These are phyloP conservation scores for Drosophila birchii DNA, from an alignment of 2,888 invertebrate genomes.

Conservation along the genomic window DNA sequence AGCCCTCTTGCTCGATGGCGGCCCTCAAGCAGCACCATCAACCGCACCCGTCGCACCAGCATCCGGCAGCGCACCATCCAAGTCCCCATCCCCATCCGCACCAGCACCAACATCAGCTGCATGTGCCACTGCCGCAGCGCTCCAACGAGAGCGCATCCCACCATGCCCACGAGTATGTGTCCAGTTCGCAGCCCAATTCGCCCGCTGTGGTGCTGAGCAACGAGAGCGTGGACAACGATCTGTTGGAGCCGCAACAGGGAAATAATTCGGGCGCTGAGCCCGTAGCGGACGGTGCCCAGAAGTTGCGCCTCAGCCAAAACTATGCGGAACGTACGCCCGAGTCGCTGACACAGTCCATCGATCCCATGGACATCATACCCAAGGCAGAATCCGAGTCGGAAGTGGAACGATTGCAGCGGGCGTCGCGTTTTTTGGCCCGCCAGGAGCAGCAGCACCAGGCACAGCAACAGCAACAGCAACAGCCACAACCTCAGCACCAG, in stretches of 20 bases:
- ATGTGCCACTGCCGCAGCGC: slow-evolving; percentile 74
- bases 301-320: slow-evolving; percentile 56
- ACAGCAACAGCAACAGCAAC: slow-evolving; percentile 61
- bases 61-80: slow-evolving; percentile 30
- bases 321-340: slow-evolving; percentile 74
- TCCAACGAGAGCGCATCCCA: slow-evolving; percentile 68
- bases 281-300: slow-evolving; percentile 54
- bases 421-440: slow-evolving; percentile 62
- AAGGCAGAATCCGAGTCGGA: slow-evolving; percentile 76
- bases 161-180: slow-evolving; percentile 61
- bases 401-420: slow-evolving; percentile 62
- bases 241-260: slow-evolving; percentile 68
- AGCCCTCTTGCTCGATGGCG: slow-evolving; percentile 73
- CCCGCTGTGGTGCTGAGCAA: slow-evolving; percentile 61
- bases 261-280: slow-evolving; percentile 70
- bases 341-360: slow-evolving; percentile 80
- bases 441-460: slow-evolving; percentile 55
- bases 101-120: slow-evolving; percentile 62
- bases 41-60: slow-evolving; percentile 56
- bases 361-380: slow-evolving; percentile 82
- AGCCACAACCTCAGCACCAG: slow-evolving; percentile 55
- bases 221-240: slow-evolving; percentile 58
- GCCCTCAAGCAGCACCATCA: slow-evolving; percentile 64
- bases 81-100: slow-evolving; percentile 47
- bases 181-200: slow-evolving; percentile 60